phyloP scores from a whole-genome alignment of 2,113 vertebrate genomes.

The Coregonus clupeaformis region DNA sequence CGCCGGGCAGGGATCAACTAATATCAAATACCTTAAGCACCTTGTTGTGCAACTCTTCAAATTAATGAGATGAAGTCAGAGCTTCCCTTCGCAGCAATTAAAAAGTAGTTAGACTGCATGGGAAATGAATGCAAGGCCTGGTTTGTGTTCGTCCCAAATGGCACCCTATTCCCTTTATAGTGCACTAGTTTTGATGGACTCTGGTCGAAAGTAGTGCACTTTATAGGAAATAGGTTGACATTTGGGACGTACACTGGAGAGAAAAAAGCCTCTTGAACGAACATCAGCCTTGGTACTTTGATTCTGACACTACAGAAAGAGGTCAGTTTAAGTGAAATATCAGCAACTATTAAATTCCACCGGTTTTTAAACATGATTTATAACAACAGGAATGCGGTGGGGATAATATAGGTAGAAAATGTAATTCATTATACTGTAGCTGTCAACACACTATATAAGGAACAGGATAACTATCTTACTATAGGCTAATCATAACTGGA shows the following conservation, averaged over 20 bases:
- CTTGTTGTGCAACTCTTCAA: slow-evolving; percentile 26
- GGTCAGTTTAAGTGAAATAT: not conserved
- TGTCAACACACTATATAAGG: slow-evolving; percentile 14
- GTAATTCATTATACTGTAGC: too few species aligned
- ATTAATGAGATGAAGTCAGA: slow-evolving; percentile 26
- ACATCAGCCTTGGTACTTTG: not conserved
- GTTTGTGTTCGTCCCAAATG: too few species aligned
- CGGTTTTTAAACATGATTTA: not conserved
- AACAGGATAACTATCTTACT: not conserved
- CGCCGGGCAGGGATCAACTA: slow-evolving; percentile 28
- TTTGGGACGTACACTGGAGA: too few species aligned
- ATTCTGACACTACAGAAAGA: not conserved
- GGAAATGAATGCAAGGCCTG: not conserved
- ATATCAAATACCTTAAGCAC: slow-evolving; percentile 35
- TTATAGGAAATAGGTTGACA: too few species aligned
- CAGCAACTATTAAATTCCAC: too few species aligned
- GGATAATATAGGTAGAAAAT: too few species aligned
- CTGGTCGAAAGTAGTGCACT: too few species aligned
- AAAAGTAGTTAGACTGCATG: not conserved
- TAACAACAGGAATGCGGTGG: too few species aligned
- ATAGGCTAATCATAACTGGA: too few species aligned
- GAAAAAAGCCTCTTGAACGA: not conserved
- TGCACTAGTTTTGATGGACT: too few species aligned
- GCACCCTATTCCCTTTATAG: too few species aligned
- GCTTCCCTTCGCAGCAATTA: slow-evolving; percentile 14